A percentile compares a stretch with the other conserved stretches of the same genome.
These are phyloP conservation scores for Pangasianodon gigas DNA, from an alignment of 2,113 vertebrate species.

Conservation along the genomic window DNA sequence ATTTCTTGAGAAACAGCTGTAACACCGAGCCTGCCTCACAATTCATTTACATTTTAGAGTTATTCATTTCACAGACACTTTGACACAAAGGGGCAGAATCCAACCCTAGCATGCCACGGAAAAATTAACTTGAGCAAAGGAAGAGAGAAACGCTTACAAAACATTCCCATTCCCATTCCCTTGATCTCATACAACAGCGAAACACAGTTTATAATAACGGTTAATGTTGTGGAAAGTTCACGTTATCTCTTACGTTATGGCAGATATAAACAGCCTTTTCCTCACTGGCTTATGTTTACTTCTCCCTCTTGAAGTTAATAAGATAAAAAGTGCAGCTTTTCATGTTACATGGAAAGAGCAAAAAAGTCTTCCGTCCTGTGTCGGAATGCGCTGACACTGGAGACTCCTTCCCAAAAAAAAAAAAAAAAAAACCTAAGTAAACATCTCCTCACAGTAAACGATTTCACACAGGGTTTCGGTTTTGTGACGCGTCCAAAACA, in stretches of 20 bases:
- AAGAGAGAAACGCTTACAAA: not conserved
- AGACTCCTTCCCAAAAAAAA: no score
- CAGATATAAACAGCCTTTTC: not conserved
- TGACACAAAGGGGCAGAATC: not conserved
- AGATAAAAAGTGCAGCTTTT: no score
- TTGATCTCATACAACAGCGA: not conserved
- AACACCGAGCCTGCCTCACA: not conserved
- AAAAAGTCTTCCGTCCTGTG: not conserved
- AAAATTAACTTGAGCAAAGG: not conserved
- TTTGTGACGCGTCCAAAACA: no score
- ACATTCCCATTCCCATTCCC: not conserved
- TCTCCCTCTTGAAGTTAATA: no score
- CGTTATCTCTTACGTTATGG: not conserved
- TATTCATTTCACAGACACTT: not conserved
- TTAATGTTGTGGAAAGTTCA: not conserved
- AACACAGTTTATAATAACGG: not conserved
- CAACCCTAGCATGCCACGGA: not conserved
- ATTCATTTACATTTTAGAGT: not conserved
- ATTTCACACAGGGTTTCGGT: no score
- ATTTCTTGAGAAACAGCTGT: not conserved
- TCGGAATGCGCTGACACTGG: no score
- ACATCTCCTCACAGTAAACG: no score
- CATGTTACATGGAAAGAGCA: no score
- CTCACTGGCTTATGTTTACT: not conserved
- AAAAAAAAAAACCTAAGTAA: no score